Conservation (phyloP, 2,113 vertebrate genomes). For the Polypterus senegalus region DNA sequence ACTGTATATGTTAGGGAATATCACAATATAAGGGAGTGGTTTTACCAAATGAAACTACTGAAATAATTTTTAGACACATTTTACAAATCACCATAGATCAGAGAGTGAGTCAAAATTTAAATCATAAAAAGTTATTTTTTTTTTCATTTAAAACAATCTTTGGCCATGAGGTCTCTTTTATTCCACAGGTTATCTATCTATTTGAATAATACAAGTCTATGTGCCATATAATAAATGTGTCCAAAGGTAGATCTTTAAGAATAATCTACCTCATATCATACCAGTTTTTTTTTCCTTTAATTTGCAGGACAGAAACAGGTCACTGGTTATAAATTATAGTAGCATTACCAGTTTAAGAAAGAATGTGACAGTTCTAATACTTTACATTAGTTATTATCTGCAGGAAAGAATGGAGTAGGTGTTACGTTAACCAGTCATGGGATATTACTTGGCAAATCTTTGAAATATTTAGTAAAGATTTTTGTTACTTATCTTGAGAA, state of each 20-base stretch:
- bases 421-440: constrained; percentile 19
- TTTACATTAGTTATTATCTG: constrained; percentile 62
- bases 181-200: constrained; percentile 1
- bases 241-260: constrained; percentile 39
- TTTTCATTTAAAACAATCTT: too few relatives aligned
- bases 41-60: too few relatives aligned
- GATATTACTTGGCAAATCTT: constrained; percentile 20
- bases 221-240: constrained; percentile 34
- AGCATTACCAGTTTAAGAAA: constrained; percentile 40
- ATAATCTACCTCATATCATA: constrained; percentile 55
- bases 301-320: constrained; percentile 51
- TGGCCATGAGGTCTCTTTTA: not conserved
- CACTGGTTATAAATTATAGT: constrained; percentile 54
- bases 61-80: too few relatives aligned
- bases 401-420: constrained; percentile 44
- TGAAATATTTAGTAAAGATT: constrained; percentile 26
- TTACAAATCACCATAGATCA: too few relatives aligned
- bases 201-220: constrained; percentile 27
- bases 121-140: too few relatives aligned
- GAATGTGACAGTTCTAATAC: constrained; percentile 68
- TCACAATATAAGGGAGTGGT: too few relatives aligned
- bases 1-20: too few relatives aligned
- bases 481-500: constrained; percentile 17
- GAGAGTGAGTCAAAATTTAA: too few relatives aligned
- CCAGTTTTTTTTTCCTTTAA: constrained; percentile 55